Conservation (phyloP, 2,888 invertebrate genomes). For the Alviniconcha strummeri region DNA sequence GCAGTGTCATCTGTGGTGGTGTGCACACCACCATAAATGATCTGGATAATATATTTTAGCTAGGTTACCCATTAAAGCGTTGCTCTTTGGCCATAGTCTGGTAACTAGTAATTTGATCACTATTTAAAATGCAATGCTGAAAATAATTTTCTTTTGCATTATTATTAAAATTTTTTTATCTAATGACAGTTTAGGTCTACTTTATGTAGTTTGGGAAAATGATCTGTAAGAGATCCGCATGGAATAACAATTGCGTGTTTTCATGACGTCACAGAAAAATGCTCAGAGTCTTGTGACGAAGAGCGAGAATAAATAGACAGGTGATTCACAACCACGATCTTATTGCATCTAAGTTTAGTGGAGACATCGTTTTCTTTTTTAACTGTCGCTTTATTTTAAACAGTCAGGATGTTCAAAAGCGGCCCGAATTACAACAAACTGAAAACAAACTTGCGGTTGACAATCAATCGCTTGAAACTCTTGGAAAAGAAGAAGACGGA, state of each 20-base stretch:
- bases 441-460: conserved; percentile 95
- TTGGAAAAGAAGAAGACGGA: conserved; percentile 96
- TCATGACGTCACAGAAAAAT: conserved; percentile 29
- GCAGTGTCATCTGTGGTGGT: too few species aligned
- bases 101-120: not conserved
- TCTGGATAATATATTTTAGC: too few species aligned
- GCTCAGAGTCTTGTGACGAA: conserved; percentile 43
- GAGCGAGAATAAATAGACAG: conserved; percentile 24
- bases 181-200: too few species aligned
- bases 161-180: not conserved
- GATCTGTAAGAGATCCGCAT: too few species aligned
- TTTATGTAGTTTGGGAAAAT: too few species aligned
- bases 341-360: not conserved
- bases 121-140: not conserved
- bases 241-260: too few species aligned
- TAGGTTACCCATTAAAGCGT: too few species aligned
- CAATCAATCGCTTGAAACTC: conserved; percentile 94
- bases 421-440: conserved; percentile 94
- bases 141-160: not conserved
- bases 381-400: not conserved
- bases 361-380: not conserved
- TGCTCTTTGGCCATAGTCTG: not conserved
- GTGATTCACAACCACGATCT: conserved; percentile 36
- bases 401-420: conserved; percentile 78
- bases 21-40: too few species aligned